These are phyloP conservation scores for Ips nitidus DNA, from an alignment of 1,140 invertebrate species.

Conservation along the genomic window DNA sequence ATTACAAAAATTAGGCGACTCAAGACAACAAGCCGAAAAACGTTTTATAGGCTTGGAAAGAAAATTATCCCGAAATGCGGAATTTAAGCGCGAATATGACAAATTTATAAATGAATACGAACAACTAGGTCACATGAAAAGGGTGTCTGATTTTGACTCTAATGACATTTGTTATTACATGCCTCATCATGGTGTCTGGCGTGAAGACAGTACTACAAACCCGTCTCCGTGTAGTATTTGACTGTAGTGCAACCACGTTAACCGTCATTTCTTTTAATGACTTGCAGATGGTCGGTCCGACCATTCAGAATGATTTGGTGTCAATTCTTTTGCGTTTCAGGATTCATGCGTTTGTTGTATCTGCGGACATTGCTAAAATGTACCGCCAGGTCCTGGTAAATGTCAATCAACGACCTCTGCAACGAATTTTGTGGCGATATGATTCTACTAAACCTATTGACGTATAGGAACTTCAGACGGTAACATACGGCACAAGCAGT, in stretches of 20 bases:
- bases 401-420: constrained; percentile 43
- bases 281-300: constrained; percentile 41
- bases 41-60: constrained; percentile 24
- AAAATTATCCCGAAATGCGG: constrained; percentile 25
- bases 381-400: constrained; percentile 49
- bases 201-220: neutral
- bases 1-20: constrained; percentile 24
- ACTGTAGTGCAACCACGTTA: constrained; percentile 47
- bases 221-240: constrained; percentile 38
- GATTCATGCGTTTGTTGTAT: constrained; percentile 47
- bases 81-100: constrained; percentile 21
- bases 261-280: constrained; percentile 43
- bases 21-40: constrained; percentile 17
- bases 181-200: constrained; percentile 18
- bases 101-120: too few relatives aligned
- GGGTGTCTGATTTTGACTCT: too few relatives aligned
- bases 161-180: too few relatives aligned
- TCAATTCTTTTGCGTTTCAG: constrained; percentile 49
- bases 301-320: constrained; percentile 48
- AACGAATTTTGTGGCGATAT: constrained; percentile 51
- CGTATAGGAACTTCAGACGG: constrained; percentile 36
- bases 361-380: constrained; percentile 52
- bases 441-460: constrained; percentile 35
- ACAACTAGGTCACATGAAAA: too few relatives aligned
- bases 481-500: constrained; percentile 43